A percentile compares a stretch with the other conserved stretches of the same genome.
phyloP scores from a whole-genome alignment of 1,140 invertebrate species.

The Melitaea cinxia region DNA sequence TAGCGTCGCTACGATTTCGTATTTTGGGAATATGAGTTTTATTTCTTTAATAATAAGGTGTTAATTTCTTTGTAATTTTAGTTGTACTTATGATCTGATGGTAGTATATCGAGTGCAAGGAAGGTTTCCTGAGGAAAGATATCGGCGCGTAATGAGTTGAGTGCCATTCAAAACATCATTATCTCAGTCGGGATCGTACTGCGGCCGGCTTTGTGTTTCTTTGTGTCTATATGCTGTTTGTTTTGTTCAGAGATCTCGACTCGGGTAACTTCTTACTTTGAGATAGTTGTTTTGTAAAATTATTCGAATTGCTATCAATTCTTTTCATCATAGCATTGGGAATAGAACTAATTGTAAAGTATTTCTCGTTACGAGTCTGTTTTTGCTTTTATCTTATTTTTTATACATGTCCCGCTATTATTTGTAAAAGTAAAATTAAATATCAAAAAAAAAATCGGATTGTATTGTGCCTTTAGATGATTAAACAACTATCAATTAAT shows the following conservation, averaged over 20 bases:
- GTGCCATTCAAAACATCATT: conserved; percentile 72
- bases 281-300: conserved; percentile 1
- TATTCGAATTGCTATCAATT: conserved; percentile 3
- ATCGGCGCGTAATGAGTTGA: conserved; percentile 74
- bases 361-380: too few species aligned
- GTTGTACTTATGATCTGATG: conserved; percentile 34
- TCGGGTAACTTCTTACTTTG: conserved; percentile 1
- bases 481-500: too few species aligned
- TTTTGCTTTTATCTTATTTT: too few species aligned
- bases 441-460: too few species aligned
- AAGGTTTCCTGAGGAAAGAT: conserved; percentile 66
- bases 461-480: too few species aligned
- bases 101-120: conserved; percentile 29
- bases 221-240: conserved; percentile 33
- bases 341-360: neutral
- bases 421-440: too few species aligned
- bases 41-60: conserved; percentile 13
- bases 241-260: conserved; percentile 23
- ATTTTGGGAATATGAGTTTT: conserved; percentile 35
- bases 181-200: conserved; percentile 57
- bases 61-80: conserved; percentile 31
- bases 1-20: conserved; percentile 45
- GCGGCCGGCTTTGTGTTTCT: conserved; percentile 43
- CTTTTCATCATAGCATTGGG: neutral
- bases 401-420: too few species aligned